Conservation (phyloP, 2,888 invertebrate genomes). For the Xylocampa areola region DNA sequence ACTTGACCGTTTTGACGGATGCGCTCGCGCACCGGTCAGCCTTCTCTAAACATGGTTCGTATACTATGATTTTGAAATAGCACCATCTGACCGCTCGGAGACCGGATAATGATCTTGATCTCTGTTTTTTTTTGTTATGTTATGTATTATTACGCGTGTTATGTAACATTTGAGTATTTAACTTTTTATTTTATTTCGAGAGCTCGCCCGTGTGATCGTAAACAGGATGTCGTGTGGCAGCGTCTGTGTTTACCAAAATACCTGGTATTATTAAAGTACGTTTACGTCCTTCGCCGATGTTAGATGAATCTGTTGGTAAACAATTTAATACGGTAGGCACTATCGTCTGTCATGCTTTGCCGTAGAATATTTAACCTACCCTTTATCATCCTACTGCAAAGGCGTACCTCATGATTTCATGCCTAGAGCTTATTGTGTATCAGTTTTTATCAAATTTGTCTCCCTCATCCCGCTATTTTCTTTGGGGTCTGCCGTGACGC, state of each 20-base stretch:
- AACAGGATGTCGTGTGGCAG: conserved; percentile 41
- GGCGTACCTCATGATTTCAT: too few species aligned
- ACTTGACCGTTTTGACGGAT: conserved; percentile 84
- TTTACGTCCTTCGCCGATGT: conserved; percentile 5
- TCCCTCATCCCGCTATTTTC: too few species aligned
- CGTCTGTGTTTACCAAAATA: conserved; percentile 24
- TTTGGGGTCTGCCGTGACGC: too few species aligned
- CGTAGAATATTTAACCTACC: too few species aligned
- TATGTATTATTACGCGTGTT: conserved; percentile 41
- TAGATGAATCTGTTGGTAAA: not conserved
- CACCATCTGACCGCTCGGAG: conserved; percentile 57
- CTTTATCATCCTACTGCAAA: too few species aligned
- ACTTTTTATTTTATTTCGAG: conserved; percentile 27
- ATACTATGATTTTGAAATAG: conserved; percentile 65
- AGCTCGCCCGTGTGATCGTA: conserved; percentile 13
- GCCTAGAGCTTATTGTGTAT: too few species aligned
- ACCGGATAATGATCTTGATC: conserved; percentile 70
- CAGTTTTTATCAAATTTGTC: too few species aligned
- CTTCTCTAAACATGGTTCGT: conserved; percentile 66
- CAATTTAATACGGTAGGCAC: too few species aligned
- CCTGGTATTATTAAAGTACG: conserved; percentile 14
- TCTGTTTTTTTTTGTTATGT: conserved; percentile 59
- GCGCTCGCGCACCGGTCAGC: conserved; percentile 77
- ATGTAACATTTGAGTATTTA: conserved; percentile 30
- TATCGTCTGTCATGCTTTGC: too few species aligned